phyloP scores from a whole-genome alignment of 1,140 invertebrate species.

The Lamellibrachia luymesi region DNA sequence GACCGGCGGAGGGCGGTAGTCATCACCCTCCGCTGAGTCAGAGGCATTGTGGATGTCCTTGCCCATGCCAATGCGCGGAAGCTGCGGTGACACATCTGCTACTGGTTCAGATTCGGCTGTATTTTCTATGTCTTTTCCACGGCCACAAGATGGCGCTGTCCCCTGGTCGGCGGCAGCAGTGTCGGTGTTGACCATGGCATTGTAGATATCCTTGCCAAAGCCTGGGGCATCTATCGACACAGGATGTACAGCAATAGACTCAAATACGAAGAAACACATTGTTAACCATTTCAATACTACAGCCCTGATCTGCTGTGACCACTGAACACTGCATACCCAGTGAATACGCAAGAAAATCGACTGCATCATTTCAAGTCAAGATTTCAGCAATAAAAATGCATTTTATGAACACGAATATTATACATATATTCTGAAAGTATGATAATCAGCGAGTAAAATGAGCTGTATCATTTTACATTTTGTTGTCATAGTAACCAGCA shows the following conservation, averaged over 20 bases:
- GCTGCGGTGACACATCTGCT: not conserved
- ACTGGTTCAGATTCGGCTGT: not conserved
- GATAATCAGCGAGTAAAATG: too few relatives aligned
- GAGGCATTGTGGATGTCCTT: not conserved
- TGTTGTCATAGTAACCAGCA: too few relatives aligned
- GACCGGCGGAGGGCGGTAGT: slow-evolving; percentile 37
- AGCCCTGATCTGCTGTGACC: too few relatives aligned
- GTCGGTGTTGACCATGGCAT: not conserved
- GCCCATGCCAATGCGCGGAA: not conserved
- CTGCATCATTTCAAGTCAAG: too few relatives aligned
- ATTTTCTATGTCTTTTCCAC: not conserved
- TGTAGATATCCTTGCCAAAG: slow-evolving; percentile 3
- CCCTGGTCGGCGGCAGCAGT: not conserved
- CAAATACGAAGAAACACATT: not conserved
- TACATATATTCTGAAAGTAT: too few relatives aligned
- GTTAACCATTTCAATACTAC: too few relatives aligned
- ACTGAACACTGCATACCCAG: too few relatives aligned
- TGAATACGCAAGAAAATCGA: too few relatives aligned
- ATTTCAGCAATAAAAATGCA: too few relatives aligned
- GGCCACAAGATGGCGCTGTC: not conserved
- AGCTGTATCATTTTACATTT: too few relatives aligned
- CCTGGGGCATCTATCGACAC: not conserved
- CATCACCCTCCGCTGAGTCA: not conserved
- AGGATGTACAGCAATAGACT: not conserved
- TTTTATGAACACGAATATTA: too few relatives aligned